Conservation (phyloP, 2,888 invertebrate genomes). For the Drosophila stalkeri region DNA sequence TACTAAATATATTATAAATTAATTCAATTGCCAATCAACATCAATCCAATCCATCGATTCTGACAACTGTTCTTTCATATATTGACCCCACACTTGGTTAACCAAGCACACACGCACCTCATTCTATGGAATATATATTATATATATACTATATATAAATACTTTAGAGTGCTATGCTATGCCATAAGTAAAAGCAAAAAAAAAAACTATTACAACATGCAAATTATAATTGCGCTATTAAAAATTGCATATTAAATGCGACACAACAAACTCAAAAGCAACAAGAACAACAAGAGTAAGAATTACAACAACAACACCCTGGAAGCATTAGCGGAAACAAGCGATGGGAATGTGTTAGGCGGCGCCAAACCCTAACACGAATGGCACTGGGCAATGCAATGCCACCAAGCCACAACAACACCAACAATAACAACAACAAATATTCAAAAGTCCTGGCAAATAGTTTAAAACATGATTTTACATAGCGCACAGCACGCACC, state of each 20-base stretch:
- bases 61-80: not conserved
- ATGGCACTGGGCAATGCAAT: constrained; percentile 40
- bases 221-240: constrained; percentile 80
- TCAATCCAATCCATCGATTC: no score
- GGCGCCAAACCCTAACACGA: constrained; percentile 57
- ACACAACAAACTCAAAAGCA: constrained; percentile 53
- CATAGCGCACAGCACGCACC: constrained; percentile 40
- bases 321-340: constrained; percentile 51
- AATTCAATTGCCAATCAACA: not conserved
- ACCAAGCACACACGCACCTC: not conserved
- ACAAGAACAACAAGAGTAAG: constrained; percentile 19
- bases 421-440: constrained; percentile 1
- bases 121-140: constrained; percentile 9
- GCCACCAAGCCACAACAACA: constrained; percentile 15
- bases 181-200: constrained; percentile 29
- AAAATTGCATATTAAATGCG: constrained; percentile 78
- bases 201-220: constrained; percentile 74
- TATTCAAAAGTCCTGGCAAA: constrained; percentile 46
- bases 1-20: not conserved
- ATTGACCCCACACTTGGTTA: not conserved
- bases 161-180: constrained; percentile 40
- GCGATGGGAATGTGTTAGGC: constrained; percentile 64
- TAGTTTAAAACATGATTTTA: constrained; percentile 59
- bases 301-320: not conserved
- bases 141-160: constrained; percentile 24